Evolutionary conservation across 2,888 invertebrate species (phyloP).

Genomic region (Sclerodermus sp.): DNA sequence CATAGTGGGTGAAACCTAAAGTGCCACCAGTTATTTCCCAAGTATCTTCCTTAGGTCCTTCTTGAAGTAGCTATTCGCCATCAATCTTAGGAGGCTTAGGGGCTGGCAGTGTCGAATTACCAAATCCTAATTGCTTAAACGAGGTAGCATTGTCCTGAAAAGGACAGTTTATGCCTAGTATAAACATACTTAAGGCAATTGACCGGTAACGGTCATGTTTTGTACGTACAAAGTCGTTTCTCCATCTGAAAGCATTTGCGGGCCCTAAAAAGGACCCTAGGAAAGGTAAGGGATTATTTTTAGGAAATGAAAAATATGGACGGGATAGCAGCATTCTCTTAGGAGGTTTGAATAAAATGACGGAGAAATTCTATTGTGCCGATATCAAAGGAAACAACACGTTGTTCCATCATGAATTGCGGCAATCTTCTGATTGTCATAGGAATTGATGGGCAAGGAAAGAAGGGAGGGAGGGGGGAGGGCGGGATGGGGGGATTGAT

Average conservation of each 20-base stretch:
- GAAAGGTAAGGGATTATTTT: conserved; percentile 18
- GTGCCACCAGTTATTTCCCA: no score
- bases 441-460: no score
- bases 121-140: neutral
- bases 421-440: no score
- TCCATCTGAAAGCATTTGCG: conserved; percentile 33
- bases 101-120: neutral
- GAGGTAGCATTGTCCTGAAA: conserved; percentile 14
- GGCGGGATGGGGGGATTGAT: no score
- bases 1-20: no score
- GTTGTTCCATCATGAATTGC: conserved; percentile 5
- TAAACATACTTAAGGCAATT: neutral
- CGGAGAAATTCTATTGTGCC: conserved; percentile 1
- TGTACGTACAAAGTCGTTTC: conserved; percentile 1
- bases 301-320: conserved; percentile 19
- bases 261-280: conserved; percentile 51
- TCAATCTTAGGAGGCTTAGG: no score
- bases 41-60: no score
- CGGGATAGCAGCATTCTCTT: conserved; percentile 12
- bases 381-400: neutral
- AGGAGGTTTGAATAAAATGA: conserved; percentile 1
- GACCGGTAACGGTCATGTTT: conserved; percentile 2
- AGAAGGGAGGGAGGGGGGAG: no score
- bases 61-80: no score
- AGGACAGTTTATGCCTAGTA: conserved; percentile 17